A percentile compares a stretch with the other conserved stretches of the same genome.
Conservation (phyloP, 2,797 vertebrate species). For the Sebastolobus altivelis region DNA sequence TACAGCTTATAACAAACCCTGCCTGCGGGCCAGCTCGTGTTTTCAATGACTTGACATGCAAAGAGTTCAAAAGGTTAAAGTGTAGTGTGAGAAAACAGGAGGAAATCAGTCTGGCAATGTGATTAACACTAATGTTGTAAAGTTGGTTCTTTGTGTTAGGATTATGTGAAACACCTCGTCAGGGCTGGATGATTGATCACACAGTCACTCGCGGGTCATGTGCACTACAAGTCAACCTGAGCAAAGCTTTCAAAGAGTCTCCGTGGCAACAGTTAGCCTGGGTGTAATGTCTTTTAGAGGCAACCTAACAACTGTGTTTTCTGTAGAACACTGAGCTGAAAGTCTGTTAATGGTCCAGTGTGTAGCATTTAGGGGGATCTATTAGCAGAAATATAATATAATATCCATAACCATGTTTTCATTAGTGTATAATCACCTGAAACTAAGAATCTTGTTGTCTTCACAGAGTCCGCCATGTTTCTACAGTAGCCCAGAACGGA, state of each 20-base stretch:
- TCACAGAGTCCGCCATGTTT: too few species aligned
- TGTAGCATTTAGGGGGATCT: too few species aligned
- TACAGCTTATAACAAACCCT: conserved; percentile 87
- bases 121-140: conserved; percentile 27
- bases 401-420: too few species aligned
- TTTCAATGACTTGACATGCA: conserved; percentile 74
- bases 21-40: conserved; percentile 90
- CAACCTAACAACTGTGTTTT: background rate
- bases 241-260: conserved; percentile 63
- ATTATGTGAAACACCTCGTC: conserved; percentile 48
- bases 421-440: too few species aligned
- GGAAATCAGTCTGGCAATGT: conserved; percentile 42
- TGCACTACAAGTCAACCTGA: conserved; percentile 67
- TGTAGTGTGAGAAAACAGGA: conserved; percentile 67
- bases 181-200: conserved; percentile 43
- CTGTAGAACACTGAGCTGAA: conserved; percentile 55
- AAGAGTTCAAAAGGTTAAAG: conserved; percentile 65
- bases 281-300: conserved; percentile 16
- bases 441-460: too few species aligned
- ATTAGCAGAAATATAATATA: too few species aligned
- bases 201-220: conserved; percentile 55
- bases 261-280: conserved; percentile 58
- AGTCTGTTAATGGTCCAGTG: background rate
- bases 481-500: too few species aligned
- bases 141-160: conserved; percentile 51